Evolutionary conservation across 2,797 vertebrate species (phyloP).

Genomic region (Steatocranus sp.): DNA sequence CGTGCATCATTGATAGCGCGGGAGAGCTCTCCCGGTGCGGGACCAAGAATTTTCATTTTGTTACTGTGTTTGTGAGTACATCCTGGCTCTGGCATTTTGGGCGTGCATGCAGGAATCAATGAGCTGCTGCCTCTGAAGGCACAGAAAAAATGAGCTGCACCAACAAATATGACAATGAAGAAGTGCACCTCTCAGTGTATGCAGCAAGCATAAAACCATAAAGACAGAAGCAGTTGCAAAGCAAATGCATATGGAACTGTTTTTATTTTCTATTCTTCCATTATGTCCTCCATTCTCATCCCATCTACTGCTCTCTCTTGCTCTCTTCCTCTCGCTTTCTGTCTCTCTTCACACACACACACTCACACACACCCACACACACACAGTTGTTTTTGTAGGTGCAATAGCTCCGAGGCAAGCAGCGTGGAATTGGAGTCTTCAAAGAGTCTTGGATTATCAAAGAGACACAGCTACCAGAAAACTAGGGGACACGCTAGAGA

Average conservation of each 20-base stretch:
- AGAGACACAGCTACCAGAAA: conserved; percentile 78
- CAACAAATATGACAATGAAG: conserved; percentile 83
- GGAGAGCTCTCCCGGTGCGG: neutral
- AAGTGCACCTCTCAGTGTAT: conserved; percentile 75
- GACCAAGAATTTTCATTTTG: conserved; percentile 47
- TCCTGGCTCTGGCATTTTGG: conserved; percentile 63
- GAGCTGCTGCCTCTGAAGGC: conserved; percentile 76
- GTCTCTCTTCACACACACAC: neutral
- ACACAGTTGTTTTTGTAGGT: conserved; percentile 76
- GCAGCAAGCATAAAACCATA: conserved; percentile 75
- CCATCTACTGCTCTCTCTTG: conserved; percentile 45
- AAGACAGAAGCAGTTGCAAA: conserved; percentile 54
- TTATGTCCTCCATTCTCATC: conserved; percentile 68
- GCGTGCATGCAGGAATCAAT: conserved; percentile 74
- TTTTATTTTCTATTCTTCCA: conserved; percentile 70
- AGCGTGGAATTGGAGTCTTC: conserved; percentile 77
- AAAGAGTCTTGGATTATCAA: conserved; percentile 79
- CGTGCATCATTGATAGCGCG: conserved; percentile 25
- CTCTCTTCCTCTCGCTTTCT: neutral
- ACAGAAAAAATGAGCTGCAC: conserved; percentile 76
- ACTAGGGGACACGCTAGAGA: conserved; percentile 69
- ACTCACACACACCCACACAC: conserved; percentile 29
- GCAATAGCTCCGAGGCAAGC: conserved; percentile 75
- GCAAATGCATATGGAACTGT: conserved; percentile 73
- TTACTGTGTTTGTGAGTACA: conserved; percentile 44